phyloP scores from a whole-genome alignment of 1,140 invertebrate species.

The Dryas iulia region DNA sequence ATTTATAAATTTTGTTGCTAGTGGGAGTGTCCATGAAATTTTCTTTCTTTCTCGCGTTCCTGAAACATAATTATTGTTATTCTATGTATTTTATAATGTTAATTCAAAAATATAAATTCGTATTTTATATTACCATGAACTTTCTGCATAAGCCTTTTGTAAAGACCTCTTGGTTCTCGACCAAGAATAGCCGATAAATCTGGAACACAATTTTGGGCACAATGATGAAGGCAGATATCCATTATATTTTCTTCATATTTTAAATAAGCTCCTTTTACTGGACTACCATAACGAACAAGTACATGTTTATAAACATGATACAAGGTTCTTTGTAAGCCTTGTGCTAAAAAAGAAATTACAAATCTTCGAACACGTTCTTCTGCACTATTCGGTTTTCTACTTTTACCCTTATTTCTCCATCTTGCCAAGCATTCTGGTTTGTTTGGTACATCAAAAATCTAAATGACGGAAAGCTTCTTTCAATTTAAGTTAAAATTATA shows the following conservation, averaged over 20 bases:
- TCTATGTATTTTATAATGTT: background rate
- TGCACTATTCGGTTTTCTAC: slow-evolving; percentile 33
- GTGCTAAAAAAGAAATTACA: slow-evolving; percentile 54
- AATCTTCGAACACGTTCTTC: slow-evolving; percentile 52
- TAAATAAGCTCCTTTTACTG: slow-evolving; percentile 45
- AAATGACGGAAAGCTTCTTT: slow-evolving; percentile 23
- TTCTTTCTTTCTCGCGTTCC: slow-evolving; percentile 46
- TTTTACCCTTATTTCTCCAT: slow-evolving; percentile 54
- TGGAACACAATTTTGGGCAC: slow-evolving; percentile 44
- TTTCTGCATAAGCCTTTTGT: slow-evolving; percentile 45
- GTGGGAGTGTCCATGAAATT: slow-evolving; percentile 50
- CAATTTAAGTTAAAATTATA: slow-evolving; percentile 19
- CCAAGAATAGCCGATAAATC: slow-evolving; percentile 50
- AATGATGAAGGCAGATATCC: slow-evolving; percentile 52
- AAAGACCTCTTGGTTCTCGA: slow-evolving; percentile 57
- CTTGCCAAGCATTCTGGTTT: slow-evolving; percentile 54
- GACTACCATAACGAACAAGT: slow-evolving; percentile 39
- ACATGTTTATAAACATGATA: slow-evolving; percentile 60
- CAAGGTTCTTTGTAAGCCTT: slow-evolving; percentile 51
- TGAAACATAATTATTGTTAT: slow-evolving; percentile 35
- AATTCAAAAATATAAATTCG: slow-evolving; percentile 5
- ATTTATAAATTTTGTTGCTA: slow-evolving; percentile 55
- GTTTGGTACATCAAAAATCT: slow-evolving; percentile 54
- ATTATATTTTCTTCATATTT: slow-evolving; percentile 58
- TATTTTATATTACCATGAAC: slow-evolving; percentile 42